Evolutionary conservation across 2,797 vertebrate genomes (phyloP).

Genomic region (Sternarchorhynchus goeldii): DNA sequence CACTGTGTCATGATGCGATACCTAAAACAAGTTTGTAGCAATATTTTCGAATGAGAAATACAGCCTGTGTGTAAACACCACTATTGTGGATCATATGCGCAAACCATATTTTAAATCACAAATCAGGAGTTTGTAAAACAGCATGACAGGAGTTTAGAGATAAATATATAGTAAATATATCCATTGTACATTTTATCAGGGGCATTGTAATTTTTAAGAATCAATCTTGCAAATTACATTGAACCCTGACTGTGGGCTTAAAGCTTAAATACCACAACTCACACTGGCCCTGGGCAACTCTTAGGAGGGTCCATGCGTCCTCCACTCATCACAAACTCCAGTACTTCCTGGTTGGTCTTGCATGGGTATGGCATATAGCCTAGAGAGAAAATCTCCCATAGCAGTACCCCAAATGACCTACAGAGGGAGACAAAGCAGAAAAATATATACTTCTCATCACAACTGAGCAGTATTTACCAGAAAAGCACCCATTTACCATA

Average conservation of each 20-base stretch:
- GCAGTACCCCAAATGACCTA: constrained; percentile 95
- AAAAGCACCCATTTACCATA: not conserved
- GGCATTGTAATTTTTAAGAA: too few relatives aligned
- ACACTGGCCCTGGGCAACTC: constrained; percentile 91
- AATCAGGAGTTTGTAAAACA: not conserved
- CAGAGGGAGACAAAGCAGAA: constrained; percentile 65
- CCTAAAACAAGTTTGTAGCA: constrained; percentile 62
- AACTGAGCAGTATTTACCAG: not conserved
- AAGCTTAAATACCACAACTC: constrained; percentile 64
- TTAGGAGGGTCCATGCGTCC: constrained; percentile 91
- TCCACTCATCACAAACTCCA: constrained; percentile 89
- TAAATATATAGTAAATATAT: too few relatives aligned
- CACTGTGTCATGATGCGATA: constrained; percentile 93
- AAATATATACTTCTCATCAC: not conserved
- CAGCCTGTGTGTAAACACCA: not conserved
- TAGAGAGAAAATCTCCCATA: constrained; percentile 95
- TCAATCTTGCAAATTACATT: not conserved
- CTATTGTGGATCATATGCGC: not conserved
- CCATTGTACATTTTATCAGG: too few relatives aligned
- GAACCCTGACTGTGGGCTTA: not conserved
- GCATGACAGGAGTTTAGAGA: too few relatives aligned
- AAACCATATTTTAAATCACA: not conserved
- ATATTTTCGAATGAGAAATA: not conserved
- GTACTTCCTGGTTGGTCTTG: constrained; percentile 91
- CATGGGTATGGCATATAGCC: constrained; percentile 94